These are phyloP conservation scores for Metellina segmentata DNA, from an alignment of 2,888 invertebrate genomes.

Conservation along the genomic window DNA sequence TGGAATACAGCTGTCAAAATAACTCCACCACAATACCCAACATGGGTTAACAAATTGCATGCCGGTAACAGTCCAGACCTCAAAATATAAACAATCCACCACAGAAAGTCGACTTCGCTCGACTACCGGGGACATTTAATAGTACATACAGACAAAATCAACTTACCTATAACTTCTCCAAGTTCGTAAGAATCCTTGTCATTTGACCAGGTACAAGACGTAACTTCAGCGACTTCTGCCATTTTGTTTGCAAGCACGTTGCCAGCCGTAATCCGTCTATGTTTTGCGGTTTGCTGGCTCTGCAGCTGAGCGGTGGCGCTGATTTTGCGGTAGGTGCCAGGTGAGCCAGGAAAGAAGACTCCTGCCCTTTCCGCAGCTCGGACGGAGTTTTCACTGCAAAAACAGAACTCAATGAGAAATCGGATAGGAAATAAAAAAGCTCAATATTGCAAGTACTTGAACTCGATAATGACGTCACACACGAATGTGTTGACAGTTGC, in stretches of 20 bases:
- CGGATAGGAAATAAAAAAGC: neutral
- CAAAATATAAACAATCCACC: neutral
- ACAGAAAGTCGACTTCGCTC: neutral
- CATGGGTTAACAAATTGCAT: neutral
- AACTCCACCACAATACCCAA: neutral
- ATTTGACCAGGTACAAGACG: slow-evolving; percentile 87
- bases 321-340: slow-evolving; percentile 77
- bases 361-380: slow-evolving; percentile 64
- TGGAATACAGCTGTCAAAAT: slow-evolving; percentile 29
- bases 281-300: slow-evolving; percentile 56
- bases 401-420: neutral
- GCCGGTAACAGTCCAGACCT: slow-evolving; percentile 30
- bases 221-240: slow-evolving; percentile 73
- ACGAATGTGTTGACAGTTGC: too few species aligned
- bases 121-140: neutral
- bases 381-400: slow-evolving; percentile 48
- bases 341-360: slow-evolving; percentile 69
- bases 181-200: slow-evolving; percentile 95
- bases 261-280: slow-evolving; percentile 81
- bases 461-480: neutral
- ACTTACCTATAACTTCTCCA: slow-evolving; percentile 94
- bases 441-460: neutral
- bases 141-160: neutral
- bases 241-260: slow-evolving; percentile 85
- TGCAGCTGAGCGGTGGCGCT: slow-evolving; percentile 76